Base-by-base conservation (phyloP, 2,888 invertebrate genomes). In the Nineta flava region DNA sequence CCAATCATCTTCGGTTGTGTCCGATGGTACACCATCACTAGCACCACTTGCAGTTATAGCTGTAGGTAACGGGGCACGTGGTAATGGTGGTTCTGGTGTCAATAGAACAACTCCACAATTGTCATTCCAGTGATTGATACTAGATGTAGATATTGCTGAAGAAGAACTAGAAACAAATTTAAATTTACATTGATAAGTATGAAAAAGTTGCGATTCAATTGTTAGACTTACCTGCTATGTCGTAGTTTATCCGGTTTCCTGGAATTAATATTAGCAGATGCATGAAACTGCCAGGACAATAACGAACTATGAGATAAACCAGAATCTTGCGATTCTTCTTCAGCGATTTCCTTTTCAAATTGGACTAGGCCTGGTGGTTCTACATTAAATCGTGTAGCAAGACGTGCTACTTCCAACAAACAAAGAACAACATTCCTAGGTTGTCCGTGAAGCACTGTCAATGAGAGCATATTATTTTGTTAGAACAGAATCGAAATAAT, bases 381-480 rank as follows among this genome's bases (percentile, higher is more conserved):
- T 55, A 91, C 70, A 42, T 81, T 81, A 67, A 76, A 86, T 61
- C 76, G 75, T 44, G 82, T 80, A 4, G 87, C 88, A 50, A 90
- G 71, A 51, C 91, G 76, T 1, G 88, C 86, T 55, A 91, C 81
- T 64, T 91, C 91, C 68, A 91, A 70, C 42, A 92, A 73, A 63
- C 88, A 91, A 43, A 90, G 73, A 54, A 91, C 80, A 47, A 92
- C 88, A 60, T 86, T 85, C 1, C 88, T 75, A 19, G 87, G 87
- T 60, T 87, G 84, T 58, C 82, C 83, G 64, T 90, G 88, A 32
- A 87, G 71, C 50, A 91, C 90, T 83, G 63, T 16, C 64, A 60
- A 50, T 55, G 41, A 54, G 46, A 56, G 47, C 44, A 40, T n/a
- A 47, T 43, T 26, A 19, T 49, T 48, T 45, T 42, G 17, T 31